A percentile compares a stretch with the other conserved stretches of the same genome.
phyloP scores from a whole-genome alignment of 2,797 vertebrate genomes.

The Catostomus latipinnis region DNA sequence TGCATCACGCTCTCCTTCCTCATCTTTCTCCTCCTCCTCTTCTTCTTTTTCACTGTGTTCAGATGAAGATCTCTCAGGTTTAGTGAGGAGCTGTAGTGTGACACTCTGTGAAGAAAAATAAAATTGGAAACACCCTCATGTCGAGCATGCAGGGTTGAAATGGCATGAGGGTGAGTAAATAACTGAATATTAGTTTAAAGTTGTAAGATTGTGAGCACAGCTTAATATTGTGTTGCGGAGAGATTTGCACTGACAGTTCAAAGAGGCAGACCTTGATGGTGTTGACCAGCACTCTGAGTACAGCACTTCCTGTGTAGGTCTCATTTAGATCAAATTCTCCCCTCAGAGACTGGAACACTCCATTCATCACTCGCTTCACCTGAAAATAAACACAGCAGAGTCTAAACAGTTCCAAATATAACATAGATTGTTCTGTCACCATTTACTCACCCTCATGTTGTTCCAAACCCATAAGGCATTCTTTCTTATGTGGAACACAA shows the following conservation, averaged over 20 bases:
- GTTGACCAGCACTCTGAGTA: slow-evolving; percentile 84
- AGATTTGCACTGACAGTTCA: too few species aligned
- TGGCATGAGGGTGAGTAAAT: too few species aligned
- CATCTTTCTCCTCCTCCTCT: slow-evolving; percentile 45
- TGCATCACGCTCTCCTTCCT: slow-evolving; percentile 25
- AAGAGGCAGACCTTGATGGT: slow-evolving; percentile 87
- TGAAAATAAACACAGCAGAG: slow-evolving; percentile 60
- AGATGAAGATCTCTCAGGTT: slow-evolving; percentile 41
- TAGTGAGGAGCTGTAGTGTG: slow-evolving; percentile 76
- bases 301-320: slow-evolving; percentile 83
- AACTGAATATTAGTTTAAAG: too few species aligned
- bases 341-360: slow-evolving; percentile 91
- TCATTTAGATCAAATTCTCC: slow-evolving; percentile 89
- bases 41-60: slow-evolving; percentile 42
- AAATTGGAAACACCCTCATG: too few species aligned
- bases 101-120: slow-evolving; percentile 68
- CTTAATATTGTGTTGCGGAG: too few species aligned
- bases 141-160: too few species aligned
- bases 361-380: slow-evolving; percentile 98
- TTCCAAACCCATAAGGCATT: too few species aligned
- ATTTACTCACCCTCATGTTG: too few species aligned
- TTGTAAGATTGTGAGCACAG: too few species aligned
- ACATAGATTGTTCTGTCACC: neutral
- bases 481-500: too few species aligned
- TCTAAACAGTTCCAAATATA: neutral